Evolutionary conservation across 2,797 vertebrate species (phyloP), one percentile per base, ranked within the genome.

Genomic region (Muraenolepis orangiensis): DNA sequence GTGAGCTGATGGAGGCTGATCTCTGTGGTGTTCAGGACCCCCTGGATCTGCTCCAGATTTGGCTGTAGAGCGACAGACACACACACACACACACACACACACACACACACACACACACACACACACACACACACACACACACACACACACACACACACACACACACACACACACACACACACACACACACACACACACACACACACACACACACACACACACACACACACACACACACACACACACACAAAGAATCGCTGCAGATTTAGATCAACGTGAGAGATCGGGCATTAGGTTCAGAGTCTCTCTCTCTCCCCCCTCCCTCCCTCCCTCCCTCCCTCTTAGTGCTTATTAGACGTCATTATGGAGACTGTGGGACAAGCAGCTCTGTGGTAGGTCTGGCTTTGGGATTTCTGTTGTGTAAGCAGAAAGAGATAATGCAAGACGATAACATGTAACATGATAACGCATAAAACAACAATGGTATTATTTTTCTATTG

Each of bases 1-100:
- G 97, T 99, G 88, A 99, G 94, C 87, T 98, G 97, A 91, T 98
- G 98, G 64, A 99, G 90, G 87, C 94, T 95, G 85, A 96, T 94
- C 91, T 99, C 97, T 0, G 96, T 99, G 88, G 93, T 91, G 73
- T 99, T 98, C 84, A 98, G 89, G 57, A 96, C 94, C 67, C 94
- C 94, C 87, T 99, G 98, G 85, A 98, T 94, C 73, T 93, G 94
- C 11, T 95, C 93, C 82, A 99, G 92, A 67, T 90, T 92, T 36
- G 90, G 95, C 98, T 99, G 84, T 40, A 84, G 89, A 75, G 61
- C 12, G 57, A 82, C 73, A 13, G 11, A 75, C 66, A 46, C 29
- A 38, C 2, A 81, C 1, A 75, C 11, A 31, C 30, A 72, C 3
- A 80, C 23, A 57, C n/a, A 82, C 73, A 13, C 10, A 75, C 66